Base-by-base conservation (phyloP, 92 coral and sea anemone genomes). In the Micromussa lordhowensis region DNA sequence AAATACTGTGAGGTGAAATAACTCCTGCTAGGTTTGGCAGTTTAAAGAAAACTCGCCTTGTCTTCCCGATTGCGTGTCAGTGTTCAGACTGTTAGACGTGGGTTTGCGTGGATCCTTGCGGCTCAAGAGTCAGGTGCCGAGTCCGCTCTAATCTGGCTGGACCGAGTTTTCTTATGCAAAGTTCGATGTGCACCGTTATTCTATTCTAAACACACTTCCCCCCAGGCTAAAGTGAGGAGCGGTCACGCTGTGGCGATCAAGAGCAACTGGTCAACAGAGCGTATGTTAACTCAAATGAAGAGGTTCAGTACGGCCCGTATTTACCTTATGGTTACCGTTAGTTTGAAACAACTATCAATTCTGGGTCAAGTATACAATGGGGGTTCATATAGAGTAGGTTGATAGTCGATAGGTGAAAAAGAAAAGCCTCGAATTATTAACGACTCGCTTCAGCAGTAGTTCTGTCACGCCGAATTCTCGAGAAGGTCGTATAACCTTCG, bases 91-190 rank as follows among this genome's bases (percentile, higher is more conserved):
- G 64, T 22, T 84, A 74, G 77, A 75, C 81, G 81, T 84, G 88
- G 72, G 72, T 73, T 84, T 84, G 81, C 88, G 81, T 84, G 88
- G 88, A 74, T 84, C 81, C 79, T 64, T 72, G 55, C 53, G 69
- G 36, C 30, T n/a, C 28, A 21, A 38, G 31, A 86, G 49, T 86
- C 83, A 77, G 83, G 77, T 48, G 77, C 75, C 82, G 75, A 75
- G 64, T 85, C 80, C 30, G 80, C 44, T 68, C 58, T 86, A 73
- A 77, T 76, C 38, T 63, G 21, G 53, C 53, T 57, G 29, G 36
- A 40, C 49, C 89, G 88, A 76, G 83, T 63, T 70, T 85, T 86
- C 89, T 86, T 77, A 86, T 86, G 89, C 83, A 76, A 86, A 86
- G 89, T 68, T 66, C 77, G 83, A 40, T 28, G 29, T 77, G 88